Evolutionary conservation across 2,113 vertebrate genomes (phyloP), one percentile per base, ranked within the genome.

Genomic region (Phalacrocorax carbo): DNA sequence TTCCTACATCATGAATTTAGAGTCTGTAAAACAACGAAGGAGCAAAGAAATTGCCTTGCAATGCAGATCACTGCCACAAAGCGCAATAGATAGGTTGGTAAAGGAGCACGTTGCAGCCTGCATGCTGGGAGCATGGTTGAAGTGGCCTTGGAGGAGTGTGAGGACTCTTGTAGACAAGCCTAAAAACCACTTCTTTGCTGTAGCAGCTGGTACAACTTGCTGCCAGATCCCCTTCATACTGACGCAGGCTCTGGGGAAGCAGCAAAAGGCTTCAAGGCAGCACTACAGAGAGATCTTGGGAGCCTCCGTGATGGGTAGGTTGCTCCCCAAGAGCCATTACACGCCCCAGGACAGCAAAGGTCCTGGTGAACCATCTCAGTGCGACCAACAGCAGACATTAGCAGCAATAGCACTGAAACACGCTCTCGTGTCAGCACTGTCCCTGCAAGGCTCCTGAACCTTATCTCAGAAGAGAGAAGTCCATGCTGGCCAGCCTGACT

Each of bases 31-130:
- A 9, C 13, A 55, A 10, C 15, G 16, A 40, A 26, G 3, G 42
- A 72, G 58, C 76, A 86, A n/a, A 86, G 66, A 40, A 80, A 76
- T n/a, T 19, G 22, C 38, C 3, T 25, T 38, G 32, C 38, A 2
- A 20, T 27, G 21, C 70, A 64, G 34, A 40, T 30, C 36, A 38
- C 30, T 58, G 70, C 29, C 30, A 17, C 52, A 14, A 29, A 72
- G 10, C 7, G 4, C 1, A 11, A 22, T 2, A 15, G 65, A 25
- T 0, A 23, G 25, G 57, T 30, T 52, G 46, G 46, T 30, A 25
- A 38, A 68, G 80, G 36, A 71, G 58, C 32, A 26, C 2, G 21
- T 27, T 51, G n/a, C 38, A 90, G 66, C 55, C 55, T 6, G 46
- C 0, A 18, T 46, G 66, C 61, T 75, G 19, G 51, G 48, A 62